Base-by-base conservation (phyloP, 2,797 vertebrate species). In the Trachurus trachurus region DNA sequence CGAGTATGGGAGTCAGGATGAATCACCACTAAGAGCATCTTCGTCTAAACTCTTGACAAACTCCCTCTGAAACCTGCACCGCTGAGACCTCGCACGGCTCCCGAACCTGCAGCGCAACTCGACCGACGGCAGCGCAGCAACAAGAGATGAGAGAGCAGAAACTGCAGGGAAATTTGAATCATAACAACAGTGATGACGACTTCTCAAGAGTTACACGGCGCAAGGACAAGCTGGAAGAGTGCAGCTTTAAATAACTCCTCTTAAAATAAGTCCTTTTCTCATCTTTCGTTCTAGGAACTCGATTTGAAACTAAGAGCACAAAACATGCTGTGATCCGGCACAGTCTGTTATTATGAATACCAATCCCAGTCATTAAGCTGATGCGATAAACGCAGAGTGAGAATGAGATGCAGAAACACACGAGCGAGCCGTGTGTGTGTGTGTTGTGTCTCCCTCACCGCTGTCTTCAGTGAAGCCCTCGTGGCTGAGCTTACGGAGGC, bases 401-500 rank as follows among this genome's bases (percentile, higher is more conserved):
- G 49, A 62, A 19, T 58, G 34, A 63, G 56, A 79, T 31, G 53
- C n/a, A 73, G 52, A 56, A 58, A 31, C 17, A 61, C 19, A 70
- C 21, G 26, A 9, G 13, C 5, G 5, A 22, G 2, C 6, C 29
- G 52, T 11, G 50, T 54, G 22, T 34, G 22, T 59, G 44, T 71
- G 52, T 69, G 26, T 56, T 5, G 16, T 10, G 4, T 59, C 17
- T 29, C 15, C 31, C 91, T 92, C 93, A 99, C 98, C 98, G 0
- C 96, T 96, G 82, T 94, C 90, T 15, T 93, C 54, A 0, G 91
- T 92, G 62, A 97, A 99, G 78, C 98, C 98, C 89, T 97, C 96
- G 42, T 97, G 97, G 90, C 97, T 98, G 89, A 99, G 93, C 81
- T 94, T 97, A 31, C 96, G 95, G 69, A 99, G 95, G 9, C 98